phyloP scores from a whole-genome alignment of 1,140 invertebrate genomes.

The Drosophila mauritiana region DNA sequence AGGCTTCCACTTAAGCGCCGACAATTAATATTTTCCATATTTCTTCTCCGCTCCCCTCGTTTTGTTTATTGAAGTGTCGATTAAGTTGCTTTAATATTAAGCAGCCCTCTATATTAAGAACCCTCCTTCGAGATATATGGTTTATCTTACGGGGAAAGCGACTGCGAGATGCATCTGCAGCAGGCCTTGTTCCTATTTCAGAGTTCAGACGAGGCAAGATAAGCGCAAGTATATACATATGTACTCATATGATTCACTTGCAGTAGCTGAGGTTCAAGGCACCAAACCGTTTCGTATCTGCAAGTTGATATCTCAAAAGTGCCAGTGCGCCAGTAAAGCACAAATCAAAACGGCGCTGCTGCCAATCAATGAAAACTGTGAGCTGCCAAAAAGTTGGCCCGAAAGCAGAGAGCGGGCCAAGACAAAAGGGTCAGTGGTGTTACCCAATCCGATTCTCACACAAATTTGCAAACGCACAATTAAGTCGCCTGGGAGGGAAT shows the following conservation, averaged over 20 bases:
- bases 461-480: slow-evolving; percentile 71
- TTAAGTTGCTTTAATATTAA: slow-evolving; percentile 73
- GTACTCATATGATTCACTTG: slow-evolving; percentile 13
- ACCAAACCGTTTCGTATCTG: background rate
- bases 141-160: slow-evolving; percentile 21
- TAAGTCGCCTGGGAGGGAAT: slow-evolving; percentile 61
- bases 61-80: slow-evolving; percentile 58
- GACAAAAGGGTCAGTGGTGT: slow-evolving; percentile 1
- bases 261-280: slow-evolving; percentile 24
- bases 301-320: background rate
- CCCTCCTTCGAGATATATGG: slow-evolving; percentile 18
- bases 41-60: slow-evolving; percentile 12
- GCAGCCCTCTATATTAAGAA: slow-evolving; percentile 4
- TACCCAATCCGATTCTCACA: slow-evolving; percentile 47
- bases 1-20: slow-evolving; percentile 61
- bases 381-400: slow-evolving; percentile 4
- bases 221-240: background rate
- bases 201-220: slow-evolving; percentile 6
- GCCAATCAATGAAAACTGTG: slow-evolving; percentile 16
- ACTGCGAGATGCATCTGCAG: slow-evolving; percentile 17
- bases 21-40: slow-evolving; percentile 68
- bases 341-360: slow-evolving; percentile 6
- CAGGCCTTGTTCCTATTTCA: slow-evolving; percentile 39
- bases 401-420: slow-evolving; percentile 12
- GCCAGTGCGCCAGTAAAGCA: background rate